Evolutionary conservation across 2,113 vertebrate species (phyloP).

Genomic region (Oxyura jamaicensis): DNA sequence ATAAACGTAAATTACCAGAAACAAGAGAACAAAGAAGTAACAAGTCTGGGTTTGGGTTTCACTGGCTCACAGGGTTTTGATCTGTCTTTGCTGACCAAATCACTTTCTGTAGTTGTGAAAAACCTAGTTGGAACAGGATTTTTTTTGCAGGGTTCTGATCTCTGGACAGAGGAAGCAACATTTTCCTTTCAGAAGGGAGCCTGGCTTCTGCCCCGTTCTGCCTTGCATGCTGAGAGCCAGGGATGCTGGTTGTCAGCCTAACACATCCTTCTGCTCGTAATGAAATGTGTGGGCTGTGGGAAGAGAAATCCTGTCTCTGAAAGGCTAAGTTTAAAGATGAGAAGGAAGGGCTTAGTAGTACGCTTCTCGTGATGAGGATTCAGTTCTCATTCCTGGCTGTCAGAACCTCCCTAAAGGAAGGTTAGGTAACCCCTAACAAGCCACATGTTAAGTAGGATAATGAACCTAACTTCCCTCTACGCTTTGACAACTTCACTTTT

Average conservation of each 20-base stretch:
- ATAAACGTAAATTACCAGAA: not conserved
- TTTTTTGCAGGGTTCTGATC: not conserved
- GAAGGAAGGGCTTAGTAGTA: not conserved
- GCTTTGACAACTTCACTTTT: not conserved
- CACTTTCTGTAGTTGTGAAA: not conserved
- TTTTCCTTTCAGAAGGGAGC: not conserved
- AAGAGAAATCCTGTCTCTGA: not conserved
- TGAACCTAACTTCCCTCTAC: not conserved
- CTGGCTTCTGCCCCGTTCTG: not conserved
- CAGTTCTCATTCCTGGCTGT: not conserved
- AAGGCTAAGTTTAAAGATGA: not conserved
- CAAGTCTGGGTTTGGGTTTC: not conserved
- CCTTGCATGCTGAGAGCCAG: not conserved
- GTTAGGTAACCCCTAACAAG: not conserved
- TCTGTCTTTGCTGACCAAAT: not conserved
- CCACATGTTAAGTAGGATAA: not conserved
- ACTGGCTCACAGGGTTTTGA: not conserved
- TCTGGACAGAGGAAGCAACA: not conserved
- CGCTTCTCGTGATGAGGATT: not conserved
- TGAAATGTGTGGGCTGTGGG: not conserved
- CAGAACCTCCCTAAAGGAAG: not conserved
- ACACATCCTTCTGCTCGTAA: not conserved
- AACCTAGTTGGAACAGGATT: not conserved
- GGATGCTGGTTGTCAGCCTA: not conserved
- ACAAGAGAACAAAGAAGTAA: not conserved